phyloP scores from a whole-genome alignment of 2,888 invertebrate species.

The Diadegma fenestrale region DNA sequence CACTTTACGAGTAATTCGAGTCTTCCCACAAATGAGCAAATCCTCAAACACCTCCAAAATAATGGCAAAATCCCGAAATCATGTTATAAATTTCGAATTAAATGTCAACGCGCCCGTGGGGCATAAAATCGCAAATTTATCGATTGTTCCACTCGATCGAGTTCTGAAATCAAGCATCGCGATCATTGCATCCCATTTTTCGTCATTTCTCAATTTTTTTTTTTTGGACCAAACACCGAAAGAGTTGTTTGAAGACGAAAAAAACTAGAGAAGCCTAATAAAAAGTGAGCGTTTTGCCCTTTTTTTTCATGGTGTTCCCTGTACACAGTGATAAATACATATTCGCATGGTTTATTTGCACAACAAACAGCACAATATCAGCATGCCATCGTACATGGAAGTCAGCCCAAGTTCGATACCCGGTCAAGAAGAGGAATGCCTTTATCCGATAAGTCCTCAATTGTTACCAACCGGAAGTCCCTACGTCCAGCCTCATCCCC shows the following conservation, averaged over 20 bases:
- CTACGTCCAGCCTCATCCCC: slow-evolving; percentile 81
- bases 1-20: too few species aligned
- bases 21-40: too few species aligned
- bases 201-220: too few species aligned
- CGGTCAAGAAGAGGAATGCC: slow-evolving; percentile 82
- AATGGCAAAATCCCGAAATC: too few species aligned
- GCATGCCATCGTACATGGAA: slow-evolving; percentile 83
- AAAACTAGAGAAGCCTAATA: background rate
- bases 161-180: background rate
- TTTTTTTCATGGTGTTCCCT: background rate
- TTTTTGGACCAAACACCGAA: background rate
- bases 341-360: slow-evolving; percentile 75
- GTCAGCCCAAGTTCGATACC: slow-evolving; percentile 76
- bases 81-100: too few species aligned
- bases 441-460: slow-evolving; percentile 83
- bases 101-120: too few species aligned
- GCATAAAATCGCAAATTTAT: background rate
- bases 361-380: slow-evolving; percentile 81
- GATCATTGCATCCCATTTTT: too few species aligned
- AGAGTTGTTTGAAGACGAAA: background rate
- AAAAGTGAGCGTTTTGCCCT: background rate
- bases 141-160: background rate
- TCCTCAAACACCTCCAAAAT: too few species aligned
- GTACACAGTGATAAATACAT: slow-evolving; percentile 45
- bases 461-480: slow-evolving; percentile 80